phyloP scores from a whole-genome alignment of 2,113 vertebrate species.

The Pan troglodytes region NHGRI_mPanTro3-v2.1_pri NC_072404.2:167781501-167782000 shows the following conservation, averaged over 20 bases:
- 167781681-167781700: too few relatives aligned
- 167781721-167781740: not conserved
- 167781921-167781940: not conserved
- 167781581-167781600: too few relatives aligned
- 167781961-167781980: not conserved
- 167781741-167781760: not conserved
- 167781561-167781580: too few relatives aligned
- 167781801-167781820: not conserved
- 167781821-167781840: not conserved
- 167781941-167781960: not conserved
- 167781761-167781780: not conserved
- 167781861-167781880: not conserved
- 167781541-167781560: too few relatives aligned
- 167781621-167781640: too few relatives aligned
- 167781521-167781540: too few relatives aligned
- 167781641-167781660: too few relatives aligned
- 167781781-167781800: not conserved
- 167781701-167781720: too few relatives aligned
- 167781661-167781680: too few relatives aligned
- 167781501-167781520: too few relatives aligned
- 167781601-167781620: too few relatives aligned
- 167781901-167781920: not conserved
- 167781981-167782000: conserved; percentile 29
- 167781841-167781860: not conserved
- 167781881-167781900: not conserved